Percentiles rank a stretch among this genome's conserved stretches.
phyloP scores from a whole-genome alignment of 2,888 invertebrate genomes.

The Rhogogaster chlorosoma region DNA sequence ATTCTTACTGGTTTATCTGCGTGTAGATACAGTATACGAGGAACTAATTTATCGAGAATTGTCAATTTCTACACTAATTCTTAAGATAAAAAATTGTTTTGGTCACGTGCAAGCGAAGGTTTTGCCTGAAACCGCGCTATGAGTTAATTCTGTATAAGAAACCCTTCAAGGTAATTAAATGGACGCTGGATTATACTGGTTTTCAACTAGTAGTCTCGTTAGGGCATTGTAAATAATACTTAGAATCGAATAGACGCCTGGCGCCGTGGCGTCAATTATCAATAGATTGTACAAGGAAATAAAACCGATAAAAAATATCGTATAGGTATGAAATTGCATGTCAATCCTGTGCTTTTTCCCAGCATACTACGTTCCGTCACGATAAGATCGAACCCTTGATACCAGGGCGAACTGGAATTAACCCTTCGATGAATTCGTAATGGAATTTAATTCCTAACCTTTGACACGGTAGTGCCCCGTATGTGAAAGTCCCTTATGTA shows the following conservation, averaged over 20 bases:
- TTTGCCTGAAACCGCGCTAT: not conserved
- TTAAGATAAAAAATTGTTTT: not conserved
- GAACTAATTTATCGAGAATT: not conserved
- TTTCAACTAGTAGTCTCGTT: not conserved
- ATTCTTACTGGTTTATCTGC: not conserved
- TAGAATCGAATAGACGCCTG: not conserved
- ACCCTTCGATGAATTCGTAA: not conserved
- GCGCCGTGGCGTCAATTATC: slow-evolving; percentile 4
- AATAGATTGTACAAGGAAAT: not conserved
- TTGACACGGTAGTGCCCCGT: not conserved
- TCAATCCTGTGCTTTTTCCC: not conserved
- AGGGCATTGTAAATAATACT: not conserved
- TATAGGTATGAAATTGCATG: not conserved
- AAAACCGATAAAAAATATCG: not conserved
- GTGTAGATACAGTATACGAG: not conserved
- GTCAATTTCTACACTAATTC: not conserved
- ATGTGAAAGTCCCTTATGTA: slow-evolving; percentile 3
- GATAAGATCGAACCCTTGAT: not conserved
- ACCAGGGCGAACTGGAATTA: not conserved
- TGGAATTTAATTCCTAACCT: not conserved
- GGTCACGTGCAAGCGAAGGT: not conserved
- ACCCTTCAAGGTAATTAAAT: slow-evolving; percentile 34
- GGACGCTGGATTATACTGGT: slow-evolving; percentile 32
- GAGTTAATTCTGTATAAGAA: not conserved
- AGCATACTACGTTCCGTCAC: not conserved